Evolutionary conservation across 2,113 vertebrate genomes (phyloP).

Genomic region (Eulacestoma nigropectus): DNA sequence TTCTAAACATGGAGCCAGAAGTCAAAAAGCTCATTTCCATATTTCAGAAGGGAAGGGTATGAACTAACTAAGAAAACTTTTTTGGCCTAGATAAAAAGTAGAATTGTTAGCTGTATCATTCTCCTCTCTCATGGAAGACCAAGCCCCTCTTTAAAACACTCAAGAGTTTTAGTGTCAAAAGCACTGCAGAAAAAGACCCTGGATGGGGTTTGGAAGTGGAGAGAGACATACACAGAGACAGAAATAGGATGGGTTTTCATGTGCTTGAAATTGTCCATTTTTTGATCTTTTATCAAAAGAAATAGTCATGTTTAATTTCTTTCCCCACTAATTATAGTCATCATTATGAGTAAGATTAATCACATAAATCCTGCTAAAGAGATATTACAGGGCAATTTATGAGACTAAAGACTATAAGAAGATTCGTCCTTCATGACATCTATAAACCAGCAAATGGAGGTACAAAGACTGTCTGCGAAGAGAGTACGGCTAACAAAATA

Average conservation of each 20-base stretch:
- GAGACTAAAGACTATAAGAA: not conserved
- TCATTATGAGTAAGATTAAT: not conserved
- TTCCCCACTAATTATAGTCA: not conserved
- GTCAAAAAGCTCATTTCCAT: not conserved
- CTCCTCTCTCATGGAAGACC: not conserved
- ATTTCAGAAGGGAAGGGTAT: not conserved
- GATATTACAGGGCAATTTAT: not conserved
- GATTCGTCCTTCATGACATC: not conserved
- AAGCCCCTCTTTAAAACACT: not conserved
- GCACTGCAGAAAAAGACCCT: not conserved
- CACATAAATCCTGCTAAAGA: not conserved
- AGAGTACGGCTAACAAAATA: not conserved
- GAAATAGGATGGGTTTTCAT: not conserved
- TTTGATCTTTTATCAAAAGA: not conserved
- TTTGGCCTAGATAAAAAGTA: not conserved
- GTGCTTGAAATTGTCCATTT: not conserved
- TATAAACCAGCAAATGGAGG: not conserved
- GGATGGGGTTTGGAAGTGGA: rapidly evolving
- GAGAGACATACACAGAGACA: not conserved
- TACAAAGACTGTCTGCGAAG: not conserved
- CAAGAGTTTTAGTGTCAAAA: not conserved
- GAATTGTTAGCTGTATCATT: not conserved
- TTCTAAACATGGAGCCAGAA: not conserved
- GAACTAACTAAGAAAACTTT: not conserved
- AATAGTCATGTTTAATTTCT: not conserved